These are phyloP conservation scores for Lomographa bimaculata DNA, from an alignment of 2,888 invertebrate genomes.

Conservation along the genomic window DNA sequence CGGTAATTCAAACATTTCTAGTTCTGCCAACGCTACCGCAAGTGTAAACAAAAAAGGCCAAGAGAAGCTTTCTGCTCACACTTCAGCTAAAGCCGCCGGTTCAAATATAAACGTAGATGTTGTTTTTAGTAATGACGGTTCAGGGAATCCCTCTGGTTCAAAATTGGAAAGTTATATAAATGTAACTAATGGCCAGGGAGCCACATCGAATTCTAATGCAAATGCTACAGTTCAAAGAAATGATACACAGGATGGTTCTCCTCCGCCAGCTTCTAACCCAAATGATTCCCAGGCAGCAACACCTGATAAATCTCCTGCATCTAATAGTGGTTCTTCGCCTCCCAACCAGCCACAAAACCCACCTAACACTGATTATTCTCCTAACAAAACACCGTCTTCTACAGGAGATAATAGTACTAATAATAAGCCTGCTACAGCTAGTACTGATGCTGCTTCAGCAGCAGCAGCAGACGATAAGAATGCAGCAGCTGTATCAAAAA, in stretches of 20 bases:
- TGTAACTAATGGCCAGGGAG: slow-evolving; percentile 9
- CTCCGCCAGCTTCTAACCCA: background rate
- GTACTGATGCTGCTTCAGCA: background rate
- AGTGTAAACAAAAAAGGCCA: slow-evolving; percentile 2
- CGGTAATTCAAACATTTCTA: background rate
- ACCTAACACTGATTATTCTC: background rate
- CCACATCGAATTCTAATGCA: slow-evolving; percentile 13
- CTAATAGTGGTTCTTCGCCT: background rate
- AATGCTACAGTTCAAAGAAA: slow-evolving; percentile 2
- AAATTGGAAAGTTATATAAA: slow-evolving; percentile 18
- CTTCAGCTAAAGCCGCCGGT: slow-evolving; percentile 10
- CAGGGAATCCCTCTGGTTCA: too few relatives aligned
- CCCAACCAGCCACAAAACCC: background rate
- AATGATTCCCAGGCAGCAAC: background rate
- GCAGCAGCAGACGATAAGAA: background rate
- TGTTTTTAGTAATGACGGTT: too few relatives aligned
- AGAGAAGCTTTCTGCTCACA: slow-evolving; percentile 2
- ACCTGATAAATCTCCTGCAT: background rate
- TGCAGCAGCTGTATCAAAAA: background rate
- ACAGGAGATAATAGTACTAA: background rate
- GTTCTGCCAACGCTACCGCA: slow-evolving; percentile 14
- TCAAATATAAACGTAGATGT: slow-evolving; percentile 11
- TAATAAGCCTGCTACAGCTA: background rate
- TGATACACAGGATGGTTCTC: background rate
- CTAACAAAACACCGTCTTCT: too few relatives aligned